Conservation (phyloP, 2,888 invertebrate genomes). For the Ommatoiulus sabulosus region DNA sequence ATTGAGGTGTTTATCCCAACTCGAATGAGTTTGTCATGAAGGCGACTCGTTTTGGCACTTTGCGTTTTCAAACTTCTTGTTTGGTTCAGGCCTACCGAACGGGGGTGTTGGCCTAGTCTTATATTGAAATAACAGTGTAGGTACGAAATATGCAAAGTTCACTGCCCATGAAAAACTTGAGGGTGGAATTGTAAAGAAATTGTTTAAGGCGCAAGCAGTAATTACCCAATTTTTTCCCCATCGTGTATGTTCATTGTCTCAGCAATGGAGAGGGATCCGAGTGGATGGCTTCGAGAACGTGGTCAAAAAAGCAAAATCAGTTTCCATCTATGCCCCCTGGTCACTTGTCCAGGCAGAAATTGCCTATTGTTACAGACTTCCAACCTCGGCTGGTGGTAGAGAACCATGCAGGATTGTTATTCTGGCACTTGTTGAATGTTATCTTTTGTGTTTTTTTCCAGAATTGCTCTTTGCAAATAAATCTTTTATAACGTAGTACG, state of each 20-base stretch:
- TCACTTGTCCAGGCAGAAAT: not conserved
- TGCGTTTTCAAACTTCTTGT: not conserved
- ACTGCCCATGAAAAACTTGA: not conserved
- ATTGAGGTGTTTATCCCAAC: not conserved
- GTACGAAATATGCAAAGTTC: not conserved
- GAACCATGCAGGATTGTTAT: not conserved
- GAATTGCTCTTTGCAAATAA: not conserved
- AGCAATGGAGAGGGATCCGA: not conserved
- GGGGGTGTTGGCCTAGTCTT: constrained; percentile 11
- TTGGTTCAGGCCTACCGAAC: not conserved
- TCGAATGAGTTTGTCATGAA: too few species aligned
- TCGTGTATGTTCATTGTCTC: not conserved
- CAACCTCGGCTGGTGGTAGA: not conserved
- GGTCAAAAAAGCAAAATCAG: not conserved
- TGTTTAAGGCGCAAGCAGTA: not conserved
- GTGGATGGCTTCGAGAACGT: not conserved
- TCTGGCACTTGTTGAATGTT: not conserved
- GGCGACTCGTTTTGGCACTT: not conserved
- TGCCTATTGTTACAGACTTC: not conserved
- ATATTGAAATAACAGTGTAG: constrained; percentile 5
- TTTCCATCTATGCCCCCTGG: not conserved
- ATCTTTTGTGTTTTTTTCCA: not conserved
- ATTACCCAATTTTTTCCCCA: not conserved
- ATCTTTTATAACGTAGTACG: not conserved
- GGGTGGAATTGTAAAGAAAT: constrained; percentile 14